Evolutionary conservation across 2,113 vertebrate species (phyloP).

Genomic region (Hypanus sabinus): DNA sequence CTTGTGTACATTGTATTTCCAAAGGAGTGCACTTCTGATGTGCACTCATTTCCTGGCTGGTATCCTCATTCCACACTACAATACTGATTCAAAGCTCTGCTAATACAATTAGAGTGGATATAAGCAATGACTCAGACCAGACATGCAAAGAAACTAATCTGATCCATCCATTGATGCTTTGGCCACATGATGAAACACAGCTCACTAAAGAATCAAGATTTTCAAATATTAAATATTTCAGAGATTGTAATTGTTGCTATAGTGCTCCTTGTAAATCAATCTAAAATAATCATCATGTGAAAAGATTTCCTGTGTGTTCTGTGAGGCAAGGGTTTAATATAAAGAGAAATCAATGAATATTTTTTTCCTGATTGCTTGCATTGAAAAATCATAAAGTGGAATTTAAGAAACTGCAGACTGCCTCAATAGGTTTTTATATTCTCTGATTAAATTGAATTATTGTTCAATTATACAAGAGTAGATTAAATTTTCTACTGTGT

Average conservation of each 20-base stretch:
- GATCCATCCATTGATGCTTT: conserved; percentile 5
- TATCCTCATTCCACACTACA: not conserved
- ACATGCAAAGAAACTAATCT: not conserved
- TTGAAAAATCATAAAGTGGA: conserved; percentile 5
- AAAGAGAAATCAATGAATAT: not conserved
- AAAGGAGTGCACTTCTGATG: not conserved
- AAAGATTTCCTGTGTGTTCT: not conserved
- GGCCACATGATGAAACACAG: not conserved
- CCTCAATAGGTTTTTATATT: not conserved
- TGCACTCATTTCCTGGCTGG: not conserved
- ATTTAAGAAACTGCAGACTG: not conserved
- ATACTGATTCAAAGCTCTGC: not conserved
- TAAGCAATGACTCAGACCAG: not conserved
- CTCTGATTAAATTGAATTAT: not conserved
- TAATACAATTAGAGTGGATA: not conserved
- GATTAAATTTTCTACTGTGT: not conserved
- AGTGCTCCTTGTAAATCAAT: not conserved
- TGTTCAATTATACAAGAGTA: not conserved
- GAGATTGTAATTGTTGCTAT: not conserved
- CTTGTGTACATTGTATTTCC: not conserved
- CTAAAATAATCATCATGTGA: not conserved
- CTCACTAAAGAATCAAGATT: not conserved
- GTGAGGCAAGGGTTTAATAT: not conserved
- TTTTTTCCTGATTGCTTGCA: not conserved
- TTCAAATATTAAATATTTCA: not conserved